Evolutionary conservation across 2,888 invertebrate species (phyloP), one percentile per base, ranked within the genome.

Genomic region (Caenorhabditis zanzibari): DNA sequence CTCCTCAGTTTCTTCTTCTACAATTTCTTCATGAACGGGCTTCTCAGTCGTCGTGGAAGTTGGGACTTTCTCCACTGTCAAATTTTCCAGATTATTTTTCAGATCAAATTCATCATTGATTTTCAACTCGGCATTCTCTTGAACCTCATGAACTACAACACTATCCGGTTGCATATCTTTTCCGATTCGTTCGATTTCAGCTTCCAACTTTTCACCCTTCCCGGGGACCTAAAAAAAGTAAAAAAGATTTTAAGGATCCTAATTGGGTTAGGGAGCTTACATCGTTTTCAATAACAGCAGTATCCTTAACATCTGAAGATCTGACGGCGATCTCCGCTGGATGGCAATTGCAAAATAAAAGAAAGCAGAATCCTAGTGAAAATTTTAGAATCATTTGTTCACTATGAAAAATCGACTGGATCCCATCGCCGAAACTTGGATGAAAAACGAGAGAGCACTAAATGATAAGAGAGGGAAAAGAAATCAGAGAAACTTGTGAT

Each of bases 71-170:
- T 24, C 24, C 22, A 56, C 12, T 6, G 63, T 56, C 26, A 69
- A 52, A 49, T 61, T 69, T 9, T 69, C 68, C 47, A 64, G 19
- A 12, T 58, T 56, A 9, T 49, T 64, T 10, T 52, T 68, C 59
- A 76, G 4, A n/a, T 76, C 49, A n/a, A 71, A 35, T n/a, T 61
- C 79, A 9, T 79, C 79, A 38, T 63, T 63, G 24, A 69, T 59
- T n/a, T 44, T 59, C 28, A 69, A 6, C 9, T 69, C 76, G 14
- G 16, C 22, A 24, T 38, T 54, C 38, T 74, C 74, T 41, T 32
- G 22, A 0, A 32, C 44, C n/a, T 69, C 63, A 10, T 63, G 41
- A 3, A 44, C 44, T 7, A 44, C 58, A 0, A 28, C 38, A 1
- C 22, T 12, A 4, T 68, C 76, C 0, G 76, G 41, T 16, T 61